These are phyloP conservation scores for Parapristionchus giblindavisi DNA, from an alignment of 2,888 invertebrate species.

Conservation along the genomic window DNA sequence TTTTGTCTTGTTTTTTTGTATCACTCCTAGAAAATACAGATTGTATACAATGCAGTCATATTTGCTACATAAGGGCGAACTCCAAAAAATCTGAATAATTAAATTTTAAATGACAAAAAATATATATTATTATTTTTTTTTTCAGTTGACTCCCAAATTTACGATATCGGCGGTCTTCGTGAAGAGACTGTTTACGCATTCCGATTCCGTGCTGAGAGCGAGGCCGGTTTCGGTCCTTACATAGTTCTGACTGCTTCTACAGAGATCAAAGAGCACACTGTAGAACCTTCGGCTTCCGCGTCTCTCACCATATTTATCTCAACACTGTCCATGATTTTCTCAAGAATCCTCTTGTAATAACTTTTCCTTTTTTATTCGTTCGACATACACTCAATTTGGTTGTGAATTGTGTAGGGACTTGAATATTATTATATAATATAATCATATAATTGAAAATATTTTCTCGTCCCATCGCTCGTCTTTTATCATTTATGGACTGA, in stretches of 20 bases:
- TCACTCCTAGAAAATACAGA: background rate
- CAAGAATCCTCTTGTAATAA: background rate
- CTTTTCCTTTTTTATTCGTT: too few species aligned
- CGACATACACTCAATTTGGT: too few species aligned
- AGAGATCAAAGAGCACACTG: background rate
- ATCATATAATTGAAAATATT: too few species aligned
- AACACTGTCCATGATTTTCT: background rate
- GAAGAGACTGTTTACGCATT: constrained; percentile 61
- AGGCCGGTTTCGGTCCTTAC: constrained; percentile 60
- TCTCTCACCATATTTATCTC: background rate
- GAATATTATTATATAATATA: too few species aligned
- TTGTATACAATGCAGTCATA: background rate
- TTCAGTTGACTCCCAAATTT: constrained; percentile 49
- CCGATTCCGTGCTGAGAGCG: constrained; percentile 59
- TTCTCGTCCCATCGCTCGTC: too few species aligned
- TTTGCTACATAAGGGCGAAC: too few species aligned
- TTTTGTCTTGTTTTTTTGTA: background rate
- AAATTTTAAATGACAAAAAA: too few species aligned
- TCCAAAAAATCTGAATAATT: too few species aligned
- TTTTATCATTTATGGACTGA: too few species aligned
- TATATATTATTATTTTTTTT: constrained; percentile 16
- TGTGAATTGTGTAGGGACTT: too few species aligned
- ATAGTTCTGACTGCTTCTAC: constrained; percentile 35
- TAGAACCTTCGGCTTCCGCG: background rate
- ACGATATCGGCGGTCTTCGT: constrained; percentile 60